A percentile compares a stretch with the other conserved stretches of the same genome.
Evolutionary conservation across 1,140 invertebrate genomes (phyloP).

Genomic region (Drosophila grimshawi): DNA sequence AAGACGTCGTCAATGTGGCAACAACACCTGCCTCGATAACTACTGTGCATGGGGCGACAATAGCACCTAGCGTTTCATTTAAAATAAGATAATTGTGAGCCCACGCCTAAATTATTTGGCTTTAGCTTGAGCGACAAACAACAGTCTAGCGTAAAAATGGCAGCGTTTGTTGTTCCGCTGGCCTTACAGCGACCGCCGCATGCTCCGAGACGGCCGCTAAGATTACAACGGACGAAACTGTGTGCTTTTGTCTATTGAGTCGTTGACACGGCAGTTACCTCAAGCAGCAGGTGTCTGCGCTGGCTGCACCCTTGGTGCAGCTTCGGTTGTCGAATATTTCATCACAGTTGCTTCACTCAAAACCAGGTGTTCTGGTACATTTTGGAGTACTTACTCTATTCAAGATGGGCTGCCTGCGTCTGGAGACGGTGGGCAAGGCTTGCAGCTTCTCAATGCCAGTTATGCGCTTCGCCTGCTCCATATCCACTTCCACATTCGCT

Average conservation of each 20-base stretch:
- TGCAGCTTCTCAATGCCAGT: slow-evolving; percentile 89
- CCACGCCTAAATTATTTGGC: slow-evolving; percentile 54
- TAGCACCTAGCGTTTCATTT: slow-evolving; percentile 48
- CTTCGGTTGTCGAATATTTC: slow-evolving; percentile 82
- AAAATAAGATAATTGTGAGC: slow-evolving; percentile 32
- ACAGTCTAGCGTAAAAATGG: slow-evolving; percentile 57
- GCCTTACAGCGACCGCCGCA: slow-evolving; percentile 77
- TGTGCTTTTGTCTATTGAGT: slow-evolving; percentile 45
- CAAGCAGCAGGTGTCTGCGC: slow-evolving; percentile 37
- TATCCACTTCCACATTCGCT: slow-evolving; percentile 86
- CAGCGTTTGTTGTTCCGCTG: slow-evolving; percentile 71
- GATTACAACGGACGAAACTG: slow-evolving; percentile 83
- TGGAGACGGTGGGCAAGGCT: slow-evolving; percentile 87
- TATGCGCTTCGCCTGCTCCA: slow-evolving; percentile 88
- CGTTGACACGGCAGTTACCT: slow-evolving; percentile 44
- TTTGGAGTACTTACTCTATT: slow-evolving; percentile 86
- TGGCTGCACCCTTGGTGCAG: slow-evolving; percentile 20
- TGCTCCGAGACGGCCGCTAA: slow-evolving; percentile 65
- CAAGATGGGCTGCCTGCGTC: slow-evolving; percentile 86
- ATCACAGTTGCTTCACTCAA: slow-evolving; percentile 37
- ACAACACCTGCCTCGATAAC: slow-evolving; percentile 27
- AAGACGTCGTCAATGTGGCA: slow-evolving; percentile 80
- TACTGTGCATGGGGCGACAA: slow-evolving; percentile 43
- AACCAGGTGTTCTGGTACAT: not conserved
- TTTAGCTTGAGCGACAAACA: slow-evolving; percentile 33